Percentiles rank a stretch among this genome's conserved stretches.
Evolutionary conservation across 2,797 vertebrate genomes (phyloP).

Genomic region (Periparus ater): DNA sequence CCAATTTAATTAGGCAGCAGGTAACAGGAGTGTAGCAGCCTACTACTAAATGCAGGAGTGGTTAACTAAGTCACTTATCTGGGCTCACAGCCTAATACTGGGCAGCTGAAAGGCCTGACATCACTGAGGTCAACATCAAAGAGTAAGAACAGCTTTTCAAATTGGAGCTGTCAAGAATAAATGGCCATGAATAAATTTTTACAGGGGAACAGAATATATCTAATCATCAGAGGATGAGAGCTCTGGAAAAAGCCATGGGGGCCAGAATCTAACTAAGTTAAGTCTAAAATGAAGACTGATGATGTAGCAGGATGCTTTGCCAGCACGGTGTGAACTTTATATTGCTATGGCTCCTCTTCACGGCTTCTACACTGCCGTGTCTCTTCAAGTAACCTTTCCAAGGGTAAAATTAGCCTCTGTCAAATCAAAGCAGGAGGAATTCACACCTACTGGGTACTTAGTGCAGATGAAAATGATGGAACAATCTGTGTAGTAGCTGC

Average conservation of each 20-base stretch:
- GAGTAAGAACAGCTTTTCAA: background rate
- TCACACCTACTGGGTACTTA: background rate
- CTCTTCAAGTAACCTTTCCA: background rate
- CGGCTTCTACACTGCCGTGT: background rate
- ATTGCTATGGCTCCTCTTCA: background rate
- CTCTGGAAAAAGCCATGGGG: background rate
- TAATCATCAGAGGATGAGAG: background rate
- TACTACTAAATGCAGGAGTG: background rate
- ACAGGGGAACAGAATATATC: background rate
- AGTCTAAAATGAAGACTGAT: background rate
- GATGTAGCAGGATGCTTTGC: background rate
- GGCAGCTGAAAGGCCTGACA: conserved; percentile 1
- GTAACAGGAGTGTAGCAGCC: background rate
- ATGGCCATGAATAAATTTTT: conserved; percentile 26
- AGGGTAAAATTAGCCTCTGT: background rate
- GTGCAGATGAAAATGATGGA: background rate
- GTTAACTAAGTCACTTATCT: background rate
- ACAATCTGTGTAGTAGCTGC: background rate
- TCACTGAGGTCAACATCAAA: conserved; percentile 30
- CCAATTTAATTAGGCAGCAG: background rate
- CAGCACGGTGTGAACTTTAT: background rate
- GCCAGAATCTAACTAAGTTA: background rate
- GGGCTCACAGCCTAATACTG: background rate
- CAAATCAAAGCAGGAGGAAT: background rate
- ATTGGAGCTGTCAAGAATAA: conserved; percentile 7